These are phyloP conservation scores for Deroplatys truncata DNA, from an alignment of 2,888 invertebrate genomes.

Conservation along the genomic window DNA sequence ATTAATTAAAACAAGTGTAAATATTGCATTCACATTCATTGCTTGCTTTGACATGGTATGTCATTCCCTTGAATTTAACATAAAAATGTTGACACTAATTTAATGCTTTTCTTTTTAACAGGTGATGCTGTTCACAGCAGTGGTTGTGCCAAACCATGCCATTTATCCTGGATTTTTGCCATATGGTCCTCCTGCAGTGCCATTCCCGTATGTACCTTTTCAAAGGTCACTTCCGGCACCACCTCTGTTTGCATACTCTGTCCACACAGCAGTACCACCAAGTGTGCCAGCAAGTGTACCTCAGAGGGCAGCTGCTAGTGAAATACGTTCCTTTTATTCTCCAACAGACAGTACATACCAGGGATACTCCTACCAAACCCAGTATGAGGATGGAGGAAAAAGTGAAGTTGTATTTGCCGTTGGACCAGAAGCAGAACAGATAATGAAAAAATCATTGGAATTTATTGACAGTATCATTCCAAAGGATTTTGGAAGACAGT, in stretches of 20 bases:
- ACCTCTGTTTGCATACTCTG: not conserved
- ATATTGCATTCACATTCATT: too few relatives aligned
- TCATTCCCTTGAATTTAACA: too few relatives aligned
- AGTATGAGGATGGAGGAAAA: conserved; percentile 14
- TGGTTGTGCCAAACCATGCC: not conserved
- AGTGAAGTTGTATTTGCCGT: conserved; percentile 23
- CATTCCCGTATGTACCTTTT: not conserved
- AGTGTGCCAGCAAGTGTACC: not conserved
- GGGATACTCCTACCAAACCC: conserved; percentile 20
- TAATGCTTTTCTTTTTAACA: not conserved
- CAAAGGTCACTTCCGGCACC: not conserved
- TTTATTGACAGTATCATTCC: not conserved
- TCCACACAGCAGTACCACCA: not conserved
- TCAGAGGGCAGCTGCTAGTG: not conserved
- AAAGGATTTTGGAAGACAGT: not conserved
- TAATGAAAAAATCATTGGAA: conserved; percentile 18
- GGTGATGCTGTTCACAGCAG: not conserved
- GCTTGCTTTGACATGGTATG: too few relatives aligned
- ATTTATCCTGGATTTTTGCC: not conserved
- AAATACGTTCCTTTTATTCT: not conserved
- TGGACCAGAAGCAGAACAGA: conserved; percentile 21
- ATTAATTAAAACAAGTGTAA: too few relatives aligned
- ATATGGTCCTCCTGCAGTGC: not conserved
- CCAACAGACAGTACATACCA: conserved; percentile 3
- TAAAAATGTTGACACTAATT: too few relatives aligned